Evolutionary conservation across 2,797 vertebrate genomes (phyloP).

Genomic region (Ctenosaura bakeri): DNA sequence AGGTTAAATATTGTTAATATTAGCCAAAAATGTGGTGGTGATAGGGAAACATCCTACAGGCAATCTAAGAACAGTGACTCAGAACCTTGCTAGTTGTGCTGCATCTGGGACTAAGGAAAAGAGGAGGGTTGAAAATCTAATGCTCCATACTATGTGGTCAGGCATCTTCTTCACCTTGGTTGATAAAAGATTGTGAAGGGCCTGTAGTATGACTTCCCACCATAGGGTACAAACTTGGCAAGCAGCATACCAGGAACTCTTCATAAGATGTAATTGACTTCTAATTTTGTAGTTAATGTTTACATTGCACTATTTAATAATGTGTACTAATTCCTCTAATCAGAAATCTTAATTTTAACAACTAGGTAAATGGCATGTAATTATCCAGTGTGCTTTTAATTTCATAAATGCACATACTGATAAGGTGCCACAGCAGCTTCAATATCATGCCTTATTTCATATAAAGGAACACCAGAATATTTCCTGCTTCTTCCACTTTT

Average conservation of each 20-base stretch:
- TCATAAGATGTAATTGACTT: slow-evolving; percentile 52
- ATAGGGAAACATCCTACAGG: neutral
- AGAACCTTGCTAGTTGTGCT: neutral
- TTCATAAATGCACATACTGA: slow-evolving; percentile 49
- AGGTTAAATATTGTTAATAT: neutral
- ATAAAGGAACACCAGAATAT: neutral
- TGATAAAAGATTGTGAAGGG: neutral
- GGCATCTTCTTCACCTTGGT: neutral
- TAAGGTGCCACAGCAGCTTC: slow-evolving; percentile 30
- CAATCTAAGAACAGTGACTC: neutral
- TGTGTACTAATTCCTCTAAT: slow-evolving; percentile 63
- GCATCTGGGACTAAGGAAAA: neutral
- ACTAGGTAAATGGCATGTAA: slow-evolving; percentile 53
- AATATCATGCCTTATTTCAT: slow-evolving; percentile 24
- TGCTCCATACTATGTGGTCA: no score
- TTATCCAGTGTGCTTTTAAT: slow-evolving; percentile 61
- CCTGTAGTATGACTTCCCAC: neutral
- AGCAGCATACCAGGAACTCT: slow-evolving; percentile 8
- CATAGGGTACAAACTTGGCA: neutral
- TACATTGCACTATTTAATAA: slow-evolving; percentile 65
- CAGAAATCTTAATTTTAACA: slow-evolving; percentile 66
- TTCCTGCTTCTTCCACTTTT: neutral
- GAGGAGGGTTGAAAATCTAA: neutral
- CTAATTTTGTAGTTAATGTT: slow-evolving; percentile 65
- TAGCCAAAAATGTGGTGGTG: no score